Conservation (phyloP, 2,888 invertebrate genomes). For the Chydorus sphaericus region DNA sequence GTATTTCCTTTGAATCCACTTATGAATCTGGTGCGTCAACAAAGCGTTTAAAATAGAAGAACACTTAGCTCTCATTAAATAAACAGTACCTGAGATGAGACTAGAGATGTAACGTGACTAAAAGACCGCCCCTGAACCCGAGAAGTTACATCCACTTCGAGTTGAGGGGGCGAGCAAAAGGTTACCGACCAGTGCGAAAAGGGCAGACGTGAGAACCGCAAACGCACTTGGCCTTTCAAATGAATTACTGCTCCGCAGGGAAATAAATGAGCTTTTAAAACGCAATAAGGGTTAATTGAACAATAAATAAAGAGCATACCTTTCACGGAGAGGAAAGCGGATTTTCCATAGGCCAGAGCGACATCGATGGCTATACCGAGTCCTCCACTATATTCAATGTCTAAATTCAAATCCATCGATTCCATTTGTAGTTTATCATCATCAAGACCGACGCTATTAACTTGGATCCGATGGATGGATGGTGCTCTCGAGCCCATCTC, state of each 20-base stretch:
- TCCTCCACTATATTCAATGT: conserved; percentile 80
- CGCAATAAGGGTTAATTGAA: not conserved
- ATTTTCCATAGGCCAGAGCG: conserved; percentile 76
- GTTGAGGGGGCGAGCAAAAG: conserved; percentile 70
- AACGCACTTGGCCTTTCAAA: conserved; percentile 62
- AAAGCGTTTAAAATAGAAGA: not conserved
- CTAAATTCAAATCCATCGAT: conserved; percentile 67
- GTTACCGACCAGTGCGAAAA: conserved; percentile 92
- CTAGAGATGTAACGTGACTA: conserved; percentile 77
- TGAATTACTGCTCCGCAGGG: conserved; percentile 49
- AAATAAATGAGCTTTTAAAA: not conserved
- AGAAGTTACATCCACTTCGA: conserved; percentile 77
- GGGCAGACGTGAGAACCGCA: conserved; percentile 78
- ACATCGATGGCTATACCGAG: conserved; percentile 87
- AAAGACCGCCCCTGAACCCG: conserved; percentile 85
- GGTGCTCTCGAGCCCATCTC: conserved; percentile 86
- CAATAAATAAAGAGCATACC: conserved; percentile 33
- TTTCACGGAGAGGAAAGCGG: conserved; percentile 74
- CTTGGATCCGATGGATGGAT: conserved; percentile 62
- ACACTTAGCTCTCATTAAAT: not conserved
- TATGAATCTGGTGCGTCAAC: conserved; percentile 12
- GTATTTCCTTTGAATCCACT: conserved; percentile 62
- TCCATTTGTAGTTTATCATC: conserved; percentile 59
- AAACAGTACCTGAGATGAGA: conserved; percentile 49
- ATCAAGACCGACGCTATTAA: conserved; percentile 65